Evolutionary conservation across 2,797 vertebrate species (phyloP), one percentile per base, ranked within the genome.

Genomic region (Fratercula arctica): DNA sequence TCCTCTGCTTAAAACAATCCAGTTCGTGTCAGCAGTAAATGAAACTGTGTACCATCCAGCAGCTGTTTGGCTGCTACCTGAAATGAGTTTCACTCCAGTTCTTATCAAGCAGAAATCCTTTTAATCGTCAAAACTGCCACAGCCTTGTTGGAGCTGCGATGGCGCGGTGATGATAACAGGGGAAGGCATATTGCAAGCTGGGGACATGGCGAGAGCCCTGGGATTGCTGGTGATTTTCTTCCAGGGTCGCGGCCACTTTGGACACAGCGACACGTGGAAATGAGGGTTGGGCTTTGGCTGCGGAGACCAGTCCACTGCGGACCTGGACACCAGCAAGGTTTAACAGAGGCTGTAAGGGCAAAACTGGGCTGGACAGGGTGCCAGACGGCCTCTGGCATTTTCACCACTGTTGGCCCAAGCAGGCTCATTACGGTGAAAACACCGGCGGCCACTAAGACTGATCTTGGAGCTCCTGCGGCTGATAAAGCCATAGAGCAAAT

Each of bases 1-100:
- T 96, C 90, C 81, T 45, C 95, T 85, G 89, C 95, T 95, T 95
- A 96, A 96, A 96, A 95, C 96, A 96, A 94, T 96, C 94, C 93
- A 89, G 90, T 78, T 64, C 9, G 0, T 95, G 96, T 95, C 96
- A 97, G 94, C 86, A 69, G 94, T 63, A 96, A 97, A 97, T 96
- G 92, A 60, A 95, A 94, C 92, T 75, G 46, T 85, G 95, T 81
- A 85, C 90, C 93, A 89, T 95, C 95, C 95, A 90, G 78, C 96
- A 96, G 96, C 94, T 96, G 94, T 35, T 92, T 82, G 77, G 48
- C 91, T 84, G 94, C 94, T 95, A 95, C 95, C 90, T 95, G 95
- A 93, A 97, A 96, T 96, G 94, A 96, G 93, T 95, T 96, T 93
- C 89, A 75, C 94, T 96, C 94, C 81, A 87, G 84, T 92, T 96